Base-by-base conservation (phyloP, 1,140 invertebrate genomes). In the Capitella teleta region DNA sequence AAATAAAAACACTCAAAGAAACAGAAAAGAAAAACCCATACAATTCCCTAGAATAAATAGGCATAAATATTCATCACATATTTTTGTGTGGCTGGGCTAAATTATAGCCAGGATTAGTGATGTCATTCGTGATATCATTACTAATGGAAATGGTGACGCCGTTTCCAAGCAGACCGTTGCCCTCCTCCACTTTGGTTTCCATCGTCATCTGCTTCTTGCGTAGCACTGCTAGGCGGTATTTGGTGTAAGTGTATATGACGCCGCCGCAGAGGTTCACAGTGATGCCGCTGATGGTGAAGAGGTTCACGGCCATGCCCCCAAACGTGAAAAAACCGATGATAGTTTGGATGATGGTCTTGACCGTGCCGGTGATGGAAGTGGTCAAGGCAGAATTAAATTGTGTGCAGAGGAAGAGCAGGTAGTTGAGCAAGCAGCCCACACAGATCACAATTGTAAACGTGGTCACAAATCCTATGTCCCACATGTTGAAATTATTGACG, bases 331-430 rank as follows among this genome's bases (percentile, higher is more conserved):
- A 65, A 6, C 75, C 76, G 28, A 77, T 57, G 5, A 74, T 28
- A 28, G 76, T 77, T 59, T 78, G 76, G 10, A 73, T 49, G 12
- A 74, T 56, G 25, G 67, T 68, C 55, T 76, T 77, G 5, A 73
- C 45, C 1, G 74, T 70, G 2, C 74, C 74, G 3, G 76, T 69
- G 14, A 77, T 59, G 54, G 70, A 74, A 2, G 76, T 76, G 1
- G 76, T 77, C 32, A 77, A 57, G 2, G 76, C 76, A 12, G 72
- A 75, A 19, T 72, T 77, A 37, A 72, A 56, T 42, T 64, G 66
- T 0, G 75, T 76, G 55, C 76, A 76, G 37, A 76, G 61, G 56
- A 77, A 77, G 38, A 76, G 56, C 1, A 74, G 69, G 54, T 74
- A 77, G 56, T 76, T 76, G 19, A 77, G 56, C 3, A 76, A 51